Evolutionary conservation across 2,797 vertebrate species (phyloP), one percentile per base, ranked within the genome.

Genomic region (Tokudaia muenninki): DNA sequence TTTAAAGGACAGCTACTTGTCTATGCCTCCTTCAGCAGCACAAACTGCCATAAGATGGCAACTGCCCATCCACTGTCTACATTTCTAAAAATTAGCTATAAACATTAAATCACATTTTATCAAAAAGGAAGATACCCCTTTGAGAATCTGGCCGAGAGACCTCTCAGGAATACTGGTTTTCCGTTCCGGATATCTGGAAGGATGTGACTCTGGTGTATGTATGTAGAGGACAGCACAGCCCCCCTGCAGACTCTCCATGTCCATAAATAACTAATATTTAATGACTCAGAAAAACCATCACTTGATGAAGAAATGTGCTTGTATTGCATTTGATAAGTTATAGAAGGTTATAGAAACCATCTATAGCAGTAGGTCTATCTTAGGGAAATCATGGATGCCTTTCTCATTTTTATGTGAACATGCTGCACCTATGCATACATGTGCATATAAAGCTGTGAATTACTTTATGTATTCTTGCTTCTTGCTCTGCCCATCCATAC

Each of bases 351-450:
- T 57, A 34, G 44, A 22, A 26, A 63, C n/a, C 5, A 2, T 55
- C 59, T 50, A 72, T 0, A 74, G 37, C 29, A 57, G 19, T 55
- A 34, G n/a, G 19, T 12, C 67, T 89, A 31, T 59, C 1, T 26
- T 61, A 72, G 65, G n/a, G 37, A 81, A 82, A 59, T 59, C 34
- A 31, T 88, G 12, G n/a, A 16, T 89, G 16, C 63, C 29, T 61
- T 89, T 90, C 5, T 78, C 21, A 59, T 77, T 94, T 96, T 88
- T 59, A 74, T 55, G 29, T 81, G 41, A 93, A 72, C 34, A 55
- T 77, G 1, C 50, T 47, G 24, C 34, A 47, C 7, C n/a, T 16
- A 52, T 34, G 26, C 22, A 41, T 2, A 61, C n/a, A 4, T 8
- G 6, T 79, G 12, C 37, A 11, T 29, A 31, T 37, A 19, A 41